A percentile compares a stretch with the other conserved stretches of the same genome.
Evolutionary conservation across 1,140 invertebrate species (phyloP).

Genomic region (Fragariocoptes setiger): DNA sequence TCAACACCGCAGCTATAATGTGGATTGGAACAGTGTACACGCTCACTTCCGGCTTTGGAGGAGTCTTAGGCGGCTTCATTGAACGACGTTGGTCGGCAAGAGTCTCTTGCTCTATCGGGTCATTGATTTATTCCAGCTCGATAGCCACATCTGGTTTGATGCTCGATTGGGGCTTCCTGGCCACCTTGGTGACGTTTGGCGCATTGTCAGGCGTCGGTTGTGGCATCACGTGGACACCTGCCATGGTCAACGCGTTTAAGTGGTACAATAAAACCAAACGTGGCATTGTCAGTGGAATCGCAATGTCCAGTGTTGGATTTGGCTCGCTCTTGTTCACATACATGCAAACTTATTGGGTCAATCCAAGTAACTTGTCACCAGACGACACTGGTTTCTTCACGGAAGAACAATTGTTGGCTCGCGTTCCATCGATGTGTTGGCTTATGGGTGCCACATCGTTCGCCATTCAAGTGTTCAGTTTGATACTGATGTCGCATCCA

Average conservation of each 20-base stretch:
- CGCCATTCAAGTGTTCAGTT: constrained; percentile 15
- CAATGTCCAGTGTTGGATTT: constrained; percentile 18
- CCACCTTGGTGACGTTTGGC: constrained; percentile 1
- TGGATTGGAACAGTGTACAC: constrained; percentile 3
- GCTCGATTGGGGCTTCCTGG: not conserved
- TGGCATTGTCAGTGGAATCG: constrained; percentile 17
- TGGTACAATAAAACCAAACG: constrained; percentile 19
- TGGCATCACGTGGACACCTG: constrained; percentile 3
- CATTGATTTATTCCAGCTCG: not conserved
- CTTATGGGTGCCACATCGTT: constrained; percentile 16
- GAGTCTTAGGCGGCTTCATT: constrained; percentile 4
- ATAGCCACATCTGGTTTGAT: not conserved
- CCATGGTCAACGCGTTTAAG: constrained; percentile 11
- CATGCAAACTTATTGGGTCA: constrained; percentile 18
- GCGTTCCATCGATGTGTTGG: constrained; percentile 17
- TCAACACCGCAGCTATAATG: constrained; percentile 7
- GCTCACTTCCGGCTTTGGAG: constrained; percentile 1
- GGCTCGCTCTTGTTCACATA: constrained; percentile 19
- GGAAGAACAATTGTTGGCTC: constrained; percentile 14
- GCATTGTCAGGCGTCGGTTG: constrained; percentile 2
- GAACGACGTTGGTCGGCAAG: not conserved
- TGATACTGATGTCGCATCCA: constrained; percentile 12
- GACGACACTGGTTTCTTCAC: constrained; percentile 15
- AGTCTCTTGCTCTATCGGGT: not conserved
- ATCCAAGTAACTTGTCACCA: constrained; percentile 17